Base-by-base conservation (phyloP, 2,888 invertebrate species). In the Heliconius sara region DNA sequence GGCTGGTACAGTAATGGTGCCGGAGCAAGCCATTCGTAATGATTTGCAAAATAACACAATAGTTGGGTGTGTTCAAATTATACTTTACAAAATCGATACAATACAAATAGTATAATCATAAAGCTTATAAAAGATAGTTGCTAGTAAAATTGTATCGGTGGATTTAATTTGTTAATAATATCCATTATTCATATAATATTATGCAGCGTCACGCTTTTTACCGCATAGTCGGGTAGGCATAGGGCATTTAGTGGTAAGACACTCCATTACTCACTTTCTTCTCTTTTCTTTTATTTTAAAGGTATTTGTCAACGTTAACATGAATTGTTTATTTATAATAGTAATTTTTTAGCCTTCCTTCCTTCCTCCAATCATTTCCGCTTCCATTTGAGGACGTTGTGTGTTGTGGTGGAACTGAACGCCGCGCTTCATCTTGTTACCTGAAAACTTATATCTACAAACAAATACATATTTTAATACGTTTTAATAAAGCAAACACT, bases 31-130 rank as follows among this genome's bases (percentile, higher is more conserved):
- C 79, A 77, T 80, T 79, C 65, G 76, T 78, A 77, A 66, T 85
- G 84, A 84, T 79, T 80, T 66, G 65, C 85, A 87, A 88, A 89
- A 87, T 86, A 87, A 86, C 86, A 88, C 85, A 87, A 87, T 75
- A 57, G 65, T 30, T 13, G 66, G 75, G 75, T 66, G 75, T 66
- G 75, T 66, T 75, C 75, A 25, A 47, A 66, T 47, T 75, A 66
- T 66, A 75, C 47, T 75, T 43, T 65, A 66, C 60, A 73, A 57
- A 60, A 73, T 60, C 70, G 70, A 70, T 70, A 25, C 25, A 43
- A 25, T 47, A 70, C 70, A 43, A 70, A 70, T 68, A 39, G 68
- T 39, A n/a, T 43, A 43, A 70, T 25, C n/a, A 70, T 43, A 16
- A 5, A 12, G 34, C 39, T 6, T 12, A 68, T 68, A 68, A 34